phyloP scores from a whole-genome alignment of 1,140 invertebrate genomes.

The Ips typographus region DNA sequence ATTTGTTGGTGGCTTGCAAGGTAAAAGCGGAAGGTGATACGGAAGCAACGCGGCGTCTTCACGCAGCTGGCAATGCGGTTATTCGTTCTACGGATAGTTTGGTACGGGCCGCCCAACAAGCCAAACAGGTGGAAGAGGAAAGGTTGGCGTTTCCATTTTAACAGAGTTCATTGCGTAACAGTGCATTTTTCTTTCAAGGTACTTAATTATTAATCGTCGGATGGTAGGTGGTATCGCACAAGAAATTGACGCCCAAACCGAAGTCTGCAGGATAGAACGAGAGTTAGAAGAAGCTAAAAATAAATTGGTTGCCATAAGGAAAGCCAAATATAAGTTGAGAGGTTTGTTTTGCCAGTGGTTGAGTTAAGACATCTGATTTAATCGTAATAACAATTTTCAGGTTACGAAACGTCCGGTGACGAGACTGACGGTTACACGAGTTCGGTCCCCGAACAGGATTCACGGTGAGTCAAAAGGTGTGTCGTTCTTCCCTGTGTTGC shows the following conservation, averaged over 20 bases:
- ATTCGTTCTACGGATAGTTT: slow-evolving; percentile 97
- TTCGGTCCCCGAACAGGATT: slow-evolving; percentile 46
- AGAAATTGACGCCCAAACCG: slow-evolving; percentile 69
- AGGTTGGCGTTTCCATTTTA: slow-evolving; percentile 52
- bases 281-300: slow-evolving; percentile 90
- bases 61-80: slow-evolving; percentile 94
- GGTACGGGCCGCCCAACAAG: slow-evolving; percentile 90
- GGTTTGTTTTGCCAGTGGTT: slow-evolving; percentile 27
- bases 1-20: slow-evolving; percentile 96
- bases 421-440: slow-evolving; percentile 50
- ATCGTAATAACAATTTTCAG: slow-evolving; percentile 11
- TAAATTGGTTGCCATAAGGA: slow-evolving; percentile 80
- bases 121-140: slow-evolving; percentile 90
- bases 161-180: neutral
- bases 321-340: slow-evolving; percentile 79
- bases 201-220: slow-evolving; percentile 82
- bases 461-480: slow-evolving; percentile 51
- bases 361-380: neutral
- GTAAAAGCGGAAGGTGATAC: slow-evolving; percentile 95
- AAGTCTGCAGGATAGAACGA: slow-evolving; percentile 89
- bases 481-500: slow-evolving; percentile 42
- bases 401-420: slow-evolving; percentile 51
- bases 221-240: slow-evolving; percentile 94
- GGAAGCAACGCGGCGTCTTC: slow-evolving; percentile 88
- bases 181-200: slow-evolving; percentile 15